Base-by-base conservation (phyloP, 2,113 vertebrate genomes). In the Tricholaema leucomelas region DNA sequence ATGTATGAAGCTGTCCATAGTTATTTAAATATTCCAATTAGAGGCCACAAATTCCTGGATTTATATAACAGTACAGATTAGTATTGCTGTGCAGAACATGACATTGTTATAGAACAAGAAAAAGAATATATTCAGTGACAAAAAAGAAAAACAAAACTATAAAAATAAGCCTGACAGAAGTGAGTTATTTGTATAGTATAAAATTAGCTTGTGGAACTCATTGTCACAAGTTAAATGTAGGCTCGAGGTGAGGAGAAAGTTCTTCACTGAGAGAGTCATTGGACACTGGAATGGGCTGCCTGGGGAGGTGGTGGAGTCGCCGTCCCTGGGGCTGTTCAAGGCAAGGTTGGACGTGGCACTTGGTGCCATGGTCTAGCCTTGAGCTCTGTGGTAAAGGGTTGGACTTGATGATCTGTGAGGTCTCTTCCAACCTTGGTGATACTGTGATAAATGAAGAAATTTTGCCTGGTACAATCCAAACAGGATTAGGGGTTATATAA, bases 141-240 rank as follows among this genome's bases (percentile, higher is more conserved):
- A 80, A 60, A 70, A 87, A 74, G 74, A 60, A 70, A 87, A 83
- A 91, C n/a, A 82, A 64, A 3, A 35, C 56, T 58, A 30, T 60
- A 74, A 95, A 91, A 92, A 89, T 63, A 91, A 74, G 35, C n/a
- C 52, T 83, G 17, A 48, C 60, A 81, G 56, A 92, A 94, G 89
- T 74, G 31, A 66, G 6, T 50, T 76, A 55, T 85, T 94, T 88
- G 10, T 60, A 28, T 71, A n/a, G 14, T 48, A 74, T 80, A 91
- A 88, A 93, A 88, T 92, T 83, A 91, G 65, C 12, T 27, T 23
- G 58, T 33, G 36, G 40, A 93, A 80, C 17, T 58, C 48, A 65
- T 55, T 46, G 30, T 52, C 35, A 61, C 33, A 82, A 71, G 20
- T 83, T 87, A n/a, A n/a, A n/a, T n/a, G n/a, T n/a, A n/a, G n/a